phyloP scores from a whole-genome alignment of 2,113 vertebrate genomes.

The Alethe diademata region DNA sequence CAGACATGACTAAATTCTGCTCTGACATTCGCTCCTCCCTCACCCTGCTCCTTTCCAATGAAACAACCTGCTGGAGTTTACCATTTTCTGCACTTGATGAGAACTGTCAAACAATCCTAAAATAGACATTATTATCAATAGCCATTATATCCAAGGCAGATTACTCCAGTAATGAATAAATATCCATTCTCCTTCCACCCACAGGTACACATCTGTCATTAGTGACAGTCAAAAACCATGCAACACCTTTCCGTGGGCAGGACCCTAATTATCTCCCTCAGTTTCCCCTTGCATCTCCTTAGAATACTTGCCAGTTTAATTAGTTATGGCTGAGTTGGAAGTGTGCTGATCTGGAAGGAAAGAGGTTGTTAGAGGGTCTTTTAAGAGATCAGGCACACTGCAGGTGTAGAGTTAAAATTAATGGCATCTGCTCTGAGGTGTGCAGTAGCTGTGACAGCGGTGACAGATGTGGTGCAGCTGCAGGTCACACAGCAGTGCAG shows the following conservation, averaged over 20 bases:
- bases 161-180: background rate
- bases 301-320: background rate
- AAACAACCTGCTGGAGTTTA: background rate
- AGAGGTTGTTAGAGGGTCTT: background rate
- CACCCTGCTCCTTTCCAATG: background rate
- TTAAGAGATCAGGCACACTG: background rate
- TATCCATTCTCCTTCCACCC: background rate
- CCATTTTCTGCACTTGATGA: background rate
- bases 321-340: background rate
- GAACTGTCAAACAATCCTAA: constrained; percentile 9
- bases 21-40: background rate
- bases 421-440: background rate
- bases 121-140: background rate
- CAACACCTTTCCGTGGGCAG: fast-evolving
- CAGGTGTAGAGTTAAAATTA: background rate
- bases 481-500: background rate
- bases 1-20: background rate
- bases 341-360: background rate
- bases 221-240: background rate
- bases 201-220: background rate
- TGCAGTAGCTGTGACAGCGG: background rate
- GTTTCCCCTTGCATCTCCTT: background rate
- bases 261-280: background rate
- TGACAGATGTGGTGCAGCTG: background rate
- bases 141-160: background rate